Evolutionary conservation across 2,113 vertebrate species (phyloP).

Genomic region (Monopterus albus): DNA sequence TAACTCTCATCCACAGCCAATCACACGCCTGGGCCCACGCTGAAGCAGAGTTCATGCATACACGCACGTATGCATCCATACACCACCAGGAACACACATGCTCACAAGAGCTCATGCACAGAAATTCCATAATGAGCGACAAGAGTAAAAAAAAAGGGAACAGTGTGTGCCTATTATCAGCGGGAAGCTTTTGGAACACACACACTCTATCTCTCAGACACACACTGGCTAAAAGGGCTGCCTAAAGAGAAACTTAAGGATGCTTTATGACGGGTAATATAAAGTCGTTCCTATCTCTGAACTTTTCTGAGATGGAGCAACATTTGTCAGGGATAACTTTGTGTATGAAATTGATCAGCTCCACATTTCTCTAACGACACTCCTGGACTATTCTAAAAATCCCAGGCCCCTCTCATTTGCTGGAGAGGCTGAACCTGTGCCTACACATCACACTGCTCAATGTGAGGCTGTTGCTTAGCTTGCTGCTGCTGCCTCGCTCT

Average conservation of each 20-base stretch:
- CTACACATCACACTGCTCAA: conserved; percentile 39
- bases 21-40: conserved; percentile 65
- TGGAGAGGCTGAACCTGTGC: conserved; percentile 16
- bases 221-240: conserved; percentile 31
- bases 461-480: conserved; percentile 38
- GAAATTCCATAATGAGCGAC: conserved; percentile 64
- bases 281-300: conserved; percentile 46
- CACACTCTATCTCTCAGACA: conserved; percentile 13
- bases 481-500: conserved; percentile 1
- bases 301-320: conserved; percentile 34
- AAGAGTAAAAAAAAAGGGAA: conserved; percentile 67
- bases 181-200: conserved; percentile 52
- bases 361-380: not conserved
- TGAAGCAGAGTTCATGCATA: conserved; percentile 63
- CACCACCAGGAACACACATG: not conserved
- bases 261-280: conserved; percentile 55
- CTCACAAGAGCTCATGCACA: not conserved
- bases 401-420: conserved; percentile 15
- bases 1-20: conserved; percentile 77
- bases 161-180: conserved; percentile 66
- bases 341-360: conserved; percentile 38
- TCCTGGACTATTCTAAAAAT: not conserved
- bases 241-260: conserved; percentile 64
- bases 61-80: conserved; percentile 15
- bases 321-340: conserved; percentile 35